Percentiles rank a stretch among this genome's conserved stretches.
phyloP scores from a whole-genome alignment of 1,140 invertebrate genomes.

The Papilio xuthus region DNA sequence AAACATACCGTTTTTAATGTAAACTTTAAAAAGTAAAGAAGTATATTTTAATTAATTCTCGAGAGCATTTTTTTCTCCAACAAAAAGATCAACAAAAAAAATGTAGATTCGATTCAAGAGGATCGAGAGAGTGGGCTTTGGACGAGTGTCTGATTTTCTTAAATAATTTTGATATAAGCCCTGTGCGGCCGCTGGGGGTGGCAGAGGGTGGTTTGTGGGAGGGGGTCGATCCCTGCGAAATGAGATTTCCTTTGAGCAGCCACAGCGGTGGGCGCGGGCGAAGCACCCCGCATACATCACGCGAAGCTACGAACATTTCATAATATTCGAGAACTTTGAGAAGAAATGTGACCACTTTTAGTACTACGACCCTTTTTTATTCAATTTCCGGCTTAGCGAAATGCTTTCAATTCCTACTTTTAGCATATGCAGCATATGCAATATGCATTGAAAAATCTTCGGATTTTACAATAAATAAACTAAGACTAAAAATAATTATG shows the following conservation, averaged over 20 bases:
- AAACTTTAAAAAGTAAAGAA: background rate
- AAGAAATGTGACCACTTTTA: conserved; percentile 27
- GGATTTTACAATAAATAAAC: no score
- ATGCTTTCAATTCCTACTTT: background rate
- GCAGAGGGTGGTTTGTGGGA: conserved; percentile 38
- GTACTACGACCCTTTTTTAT: conserved; percentile 9
- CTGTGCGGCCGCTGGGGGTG: conserved; percentile 48
- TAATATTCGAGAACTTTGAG: conserved; percentile 43
- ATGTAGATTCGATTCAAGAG: conserved; percentile 27
- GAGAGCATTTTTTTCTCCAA: conserved; percentile 1
- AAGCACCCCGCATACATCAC: conserved; percentile 69
- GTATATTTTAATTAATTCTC: background rate
- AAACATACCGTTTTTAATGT: background rate
- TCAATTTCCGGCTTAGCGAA: conserved; percentile 3
- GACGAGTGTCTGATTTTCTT: conserved; percentile 70
- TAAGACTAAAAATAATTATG: background rate
- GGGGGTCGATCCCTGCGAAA: conserved; percentile 60
- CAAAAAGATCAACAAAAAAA: conserved; percentile 32
- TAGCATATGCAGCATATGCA: background rate
- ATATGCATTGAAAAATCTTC: background rate
- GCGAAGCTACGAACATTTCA: conserved; percentile 53
- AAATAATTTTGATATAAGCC: conserved; percentile 78
- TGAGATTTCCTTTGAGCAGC: conserved; percentile 78
- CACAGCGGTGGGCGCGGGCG: conserved; percentile 65
- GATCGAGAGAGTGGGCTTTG: conserved; percentile 46